Evolutionary conservation across 1,140 invertebrate genomes (phyloP), one percentile per base, ranked within the genome.

Genomic region (Leptinotarsa defecta): DNA sequence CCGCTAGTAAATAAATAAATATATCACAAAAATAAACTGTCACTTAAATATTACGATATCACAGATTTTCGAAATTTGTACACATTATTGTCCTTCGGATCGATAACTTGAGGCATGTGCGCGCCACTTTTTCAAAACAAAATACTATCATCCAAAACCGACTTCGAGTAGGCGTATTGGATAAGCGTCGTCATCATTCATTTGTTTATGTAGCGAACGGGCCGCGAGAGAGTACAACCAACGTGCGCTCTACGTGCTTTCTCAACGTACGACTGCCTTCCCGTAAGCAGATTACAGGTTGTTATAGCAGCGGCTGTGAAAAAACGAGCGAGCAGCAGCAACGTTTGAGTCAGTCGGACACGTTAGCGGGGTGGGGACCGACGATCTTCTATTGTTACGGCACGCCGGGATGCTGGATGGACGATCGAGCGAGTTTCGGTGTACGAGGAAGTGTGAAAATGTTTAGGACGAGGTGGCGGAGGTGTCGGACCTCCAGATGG

Each of bases 211-310:
- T 57, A 57, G 52, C 52, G 52, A 57, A 57, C 52, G 52, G n/a
- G 52, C 52, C 15, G 52, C 52, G 52, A 57, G 52, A 57, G 74
- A 71, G 34, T 52, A 64, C 61, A 52, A 61, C 43, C 64, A 27
- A 69, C 70, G 71, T 78, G 43, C 68, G 22, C 34, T 24, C 52
- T 57, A n/a, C 52, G 52, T 63, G 43, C 65, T 11, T 57, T 71
- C 20, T 61, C 57, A 69, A 76, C 74, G 74, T 72, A 69, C 72
- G 70, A 78, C 77, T 78, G 77, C 71, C 69, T 63, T 68, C 61
- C 75, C 74, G 71, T 70, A 48, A 62, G 76, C 64, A 75, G 76
- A 79, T 77, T 79, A 79, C 78, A 79, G 78, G 78, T 79, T 79
- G 78, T 79, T 79, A 79, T 79, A 79, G 76, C 70, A 68, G 68